These are phyloP conservation scores for Atta texana DNA, from an alignment of 1,140 invertebrate genomes.

Conservation along the genomic window DNA sequence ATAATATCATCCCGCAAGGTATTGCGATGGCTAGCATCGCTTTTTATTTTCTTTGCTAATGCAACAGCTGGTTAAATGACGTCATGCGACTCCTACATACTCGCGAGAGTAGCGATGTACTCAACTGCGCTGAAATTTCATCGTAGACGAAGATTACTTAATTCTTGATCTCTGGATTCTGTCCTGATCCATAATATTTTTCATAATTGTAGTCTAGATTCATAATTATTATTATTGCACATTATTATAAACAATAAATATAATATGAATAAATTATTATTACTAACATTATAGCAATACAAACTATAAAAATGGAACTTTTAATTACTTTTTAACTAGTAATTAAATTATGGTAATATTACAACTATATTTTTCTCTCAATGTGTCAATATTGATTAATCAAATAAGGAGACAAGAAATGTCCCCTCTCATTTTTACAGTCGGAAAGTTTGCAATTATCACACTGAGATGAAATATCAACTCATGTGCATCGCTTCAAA, in stretches of 20 bases:
- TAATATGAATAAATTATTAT: too few species aligned
- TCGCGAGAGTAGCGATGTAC: constrained; percentile 56
- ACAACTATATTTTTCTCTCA: too few species aligned
- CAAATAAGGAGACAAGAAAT: background rate
- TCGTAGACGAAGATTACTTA: constrained; percentile 17
- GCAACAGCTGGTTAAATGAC: constrained; percentile 74
- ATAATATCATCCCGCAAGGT: constrained; percentile 68
- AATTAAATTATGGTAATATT: too few species aligned
- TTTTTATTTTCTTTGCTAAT: constrained; percentile 70
- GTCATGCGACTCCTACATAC: constrained; percentile 72
- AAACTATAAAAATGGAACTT: too few species aligned
- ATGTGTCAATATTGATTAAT: background rate
- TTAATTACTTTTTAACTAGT: too few species aligned
- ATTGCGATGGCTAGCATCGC: constrained; percentile 58
- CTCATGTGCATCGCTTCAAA: background rate
- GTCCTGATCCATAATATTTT: constrained; percentile 7
- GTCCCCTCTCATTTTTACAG: background rate
- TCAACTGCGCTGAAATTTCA: constrained; percentile 34
- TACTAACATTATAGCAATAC: too few species aligned
- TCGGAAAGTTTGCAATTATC: background rate
- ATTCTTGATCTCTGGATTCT: constrained; percentile 15
- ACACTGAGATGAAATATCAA: background rate
- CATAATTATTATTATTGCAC: constrained; percentile 5
- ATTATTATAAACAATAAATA: background rate
- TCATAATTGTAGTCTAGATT: background rate